A percentile compares a stretch with the other conserved stretches of the same genome.
Conservation (phyloP, 2,888 invertebrate species). For the Ophion ventricosus region DNA sequence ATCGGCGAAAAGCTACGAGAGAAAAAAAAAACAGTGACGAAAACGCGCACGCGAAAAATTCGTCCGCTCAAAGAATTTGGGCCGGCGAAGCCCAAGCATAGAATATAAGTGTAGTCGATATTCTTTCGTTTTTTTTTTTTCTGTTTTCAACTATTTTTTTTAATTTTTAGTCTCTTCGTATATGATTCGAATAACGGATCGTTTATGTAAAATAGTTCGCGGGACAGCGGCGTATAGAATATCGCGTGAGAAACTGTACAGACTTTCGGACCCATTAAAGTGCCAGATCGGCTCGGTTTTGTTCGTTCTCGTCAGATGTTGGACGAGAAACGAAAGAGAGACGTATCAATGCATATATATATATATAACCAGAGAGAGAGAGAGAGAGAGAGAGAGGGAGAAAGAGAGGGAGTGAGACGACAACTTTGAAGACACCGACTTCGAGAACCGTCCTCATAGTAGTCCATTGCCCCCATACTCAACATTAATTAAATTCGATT, state of each 20-base stretch:
- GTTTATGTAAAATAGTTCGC: slow-evolving; percentile 30
- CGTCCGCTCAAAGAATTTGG: no score
- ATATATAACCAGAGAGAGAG: no score
- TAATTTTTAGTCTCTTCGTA: not conserved
- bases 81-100: no score
- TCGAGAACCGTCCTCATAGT: no score
- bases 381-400: not conserved
- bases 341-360: not conserved
- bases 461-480: no score
- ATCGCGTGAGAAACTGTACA: slow-evolving; percentile 56
- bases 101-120: not conserved
- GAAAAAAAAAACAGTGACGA: not conserved
- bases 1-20: not conserved
- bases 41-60: not conserved
- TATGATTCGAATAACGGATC: not conserved
- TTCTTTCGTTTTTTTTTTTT: not conserved
- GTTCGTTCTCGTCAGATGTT: slow-evolving; percentile 30
- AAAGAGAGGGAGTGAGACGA: not conserved
- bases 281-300: slow-evolving; percentile 49
- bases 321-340: slow-evolving; percentile 26
- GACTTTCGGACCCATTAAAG: slow-evolving; percentile 48
- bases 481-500: no score
- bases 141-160: not conserved
- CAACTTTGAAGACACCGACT: not conserved
- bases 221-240: slow-evolving; percentile 7